phyloP scores from a whole-genome alignment of 2,113 vertebrate species.

The Microtus oregoni region DNA sequence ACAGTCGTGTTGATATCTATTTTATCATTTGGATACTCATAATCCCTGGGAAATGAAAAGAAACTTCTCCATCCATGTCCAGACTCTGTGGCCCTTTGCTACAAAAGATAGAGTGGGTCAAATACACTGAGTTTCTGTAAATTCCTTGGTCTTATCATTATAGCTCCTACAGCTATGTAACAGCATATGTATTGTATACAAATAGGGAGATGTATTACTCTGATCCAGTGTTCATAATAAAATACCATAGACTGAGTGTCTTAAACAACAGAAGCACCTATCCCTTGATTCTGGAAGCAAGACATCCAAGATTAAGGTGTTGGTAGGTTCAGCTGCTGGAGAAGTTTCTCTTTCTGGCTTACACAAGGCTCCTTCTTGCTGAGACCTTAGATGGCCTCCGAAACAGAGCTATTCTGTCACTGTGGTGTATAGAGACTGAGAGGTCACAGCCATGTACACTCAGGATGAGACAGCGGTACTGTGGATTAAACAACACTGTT shows the following conservation, averaged over 20 bases:
- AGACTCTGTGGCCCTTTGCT: not conserved
- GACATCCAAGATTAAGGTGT: not conserved
- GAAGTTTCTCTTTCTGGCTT: not conserved
- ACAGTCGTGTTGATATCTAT: not conserved
- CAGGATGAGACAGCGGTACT: not conserved
- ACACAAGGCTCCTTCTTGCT: not conserved
- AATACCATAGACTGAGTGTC: not conserved
- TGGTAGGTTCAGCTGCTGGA: not conserved
- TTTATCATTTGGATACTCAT: not conserved
- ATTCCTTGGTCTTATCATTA: not conserved
- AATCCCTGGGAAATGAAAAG: not conserved
- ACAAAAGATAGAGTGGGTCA: not conserved
- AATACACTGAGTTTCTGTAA: not conserved
- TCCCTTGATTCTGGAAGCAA: not conserved
- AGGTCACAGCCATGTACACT: not conserved
- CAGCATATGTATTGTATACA: not conserved
- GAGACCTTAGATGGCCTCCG: accelerated
- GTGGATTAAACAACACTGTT: not conserved
- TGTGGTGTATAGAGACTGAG: not conserved
- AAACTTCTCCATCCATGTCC: not conserved
- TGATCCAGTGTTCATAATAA: not conserved
- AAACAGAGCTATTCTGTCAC: no score
- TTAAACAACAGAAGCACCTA: not conserved
- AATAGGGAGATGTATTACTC: not conserved
- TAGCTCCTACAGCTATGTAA: not conserved